Evolutionary conservation across 2,797 vertebrate genomes (phyloP).

Genomic region (Pipistrellus pygmaeus): DNA sequence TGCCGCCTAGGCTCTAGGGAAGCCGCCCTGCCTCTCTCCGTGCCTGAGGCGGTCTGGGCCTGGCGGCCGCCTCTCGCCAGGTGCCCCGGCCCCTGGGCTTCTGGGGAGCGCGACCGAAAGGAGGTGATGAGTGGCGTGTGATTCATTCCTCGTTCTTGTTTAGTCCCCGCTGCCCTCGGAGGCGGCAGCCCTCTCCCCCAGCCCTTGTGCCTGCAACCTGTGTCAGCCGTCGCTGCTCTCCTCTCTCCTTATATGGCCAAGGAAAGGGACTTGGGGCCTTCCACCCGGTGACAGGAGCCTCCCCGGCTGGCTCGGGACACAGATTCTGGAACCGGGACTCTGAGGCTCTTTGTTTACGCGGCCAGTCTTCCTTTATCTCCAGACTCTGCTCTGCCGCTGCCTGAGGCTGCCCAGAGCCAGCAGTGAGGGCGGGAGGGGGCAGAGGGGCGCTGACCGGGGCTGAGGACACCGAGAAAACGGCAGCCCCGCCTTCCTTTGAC

Average conservation of each 20-base stretch:
- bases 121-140: constrained; percentile 45
- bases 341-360: constrained; percentile 49
- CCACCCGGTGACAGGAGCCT: constrained; percentile 37
- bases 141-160: constrained; percentile 59
- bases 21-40: neutral
- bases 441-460: neutral
- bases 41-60: neutral
- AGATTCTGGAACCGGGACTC: neutral
- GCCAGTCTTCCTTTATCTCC: neutral
- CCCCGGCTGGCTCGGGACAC: neutral
- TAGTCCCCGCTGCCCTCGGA: neutral
- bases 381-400: neutral
- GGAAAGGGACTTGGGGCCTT: constrained; percentile 52
- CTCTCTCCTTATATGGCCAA: constrained; percentile 74
- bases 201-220: constrained; percentile 53
- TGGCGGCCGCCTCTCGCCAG: neutral
- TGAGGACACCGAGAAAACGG: neutral
- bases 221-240: constrained; percentile 20
- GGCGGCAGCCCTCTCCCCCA: constrained; percentile 37
- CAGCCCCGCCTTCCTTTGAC: neutral
- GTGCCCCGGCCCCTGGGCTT: neutral
- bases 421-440: neutral
- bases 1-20: neutral
- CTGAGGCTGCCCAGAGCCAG: neutral
- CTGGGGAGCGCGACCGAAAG: neutral